A percentile compares a stretch with the other conserved stretches of the same genome.
phyloP scores from a whole-genome alignment of 35 echinoderm and acorn worm species.

The Eucidaris tribuloides region DNA sequence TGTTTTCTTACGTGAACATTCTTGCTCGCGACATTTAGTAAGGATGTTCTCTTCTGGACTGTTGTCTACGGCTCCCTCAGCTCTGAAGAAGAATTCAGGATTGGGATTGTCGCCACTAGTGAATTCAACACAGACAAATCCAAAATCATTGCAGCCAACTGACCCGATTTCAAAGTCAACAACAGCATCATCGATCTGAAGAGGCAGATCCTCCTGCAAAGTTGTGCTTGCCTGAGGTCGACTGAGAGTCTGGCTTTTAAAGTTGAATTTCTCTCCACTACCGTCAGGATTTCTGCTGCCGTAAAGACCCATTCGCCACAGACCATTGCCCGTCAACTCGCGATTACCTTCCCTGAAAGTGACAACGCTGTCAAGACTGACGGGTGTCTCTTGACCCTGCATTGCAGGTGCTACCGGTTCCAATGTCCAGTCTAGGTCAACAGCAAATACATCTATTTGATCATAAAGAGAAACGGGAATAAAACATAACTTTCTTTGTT shows the following conservation, averaged over 20 bases:
- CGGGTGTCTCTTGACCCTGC: conserved; percentile 45
- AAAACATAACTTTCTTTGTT: too few species aligned
- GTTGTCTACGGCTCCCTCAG: background rate
- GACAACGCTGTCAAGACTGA: conserved; percentile 52
- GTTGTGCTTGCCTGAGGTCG: conserved; percentile 2
- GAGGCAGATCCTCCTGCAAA: background rate
- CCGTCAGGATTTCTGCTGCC: conserved; percentile 72
- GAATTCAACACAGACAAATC: conserved; percentile 81
- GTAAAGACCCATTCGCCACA: conserved; percentile 78
- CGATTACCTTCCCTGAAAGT: conserved; percentile 42
- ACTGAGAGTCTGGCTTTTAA: conserved; percentile 37
- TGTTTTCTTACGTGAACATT: too few species aligned
- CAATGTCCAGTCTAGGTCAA: conserved; percentile 39
- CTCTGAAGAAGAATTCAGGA: conserved; percentile 61
- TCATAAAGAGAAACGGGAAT: too few species aligned
- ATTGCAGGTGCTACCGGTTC: background rate
- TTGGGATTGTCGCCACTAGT: conserved; percentile 60
- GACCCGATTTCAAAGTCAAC: conserved; percentile 82
- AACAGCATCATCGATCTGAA: conserved; percentile 32
- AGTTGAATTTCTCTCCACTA: conserved; percentile 50
- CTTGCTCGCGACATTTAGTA: conserved; percentile 54
- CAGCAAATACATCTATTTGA: conserved; percentile 38
- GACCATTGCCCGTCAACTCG: conserved; percentile 40
- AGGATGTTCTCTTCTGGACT: conserved; percentile 22
- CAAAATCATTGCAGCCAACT: conserved; percentile 71